Percentiles rank a stretch among this genome's conserved stretches.
Evolutionary conservation across 2,888 invertebrate species (phyloP).

Genomic region (Phyllotreta striolata): DNA sequence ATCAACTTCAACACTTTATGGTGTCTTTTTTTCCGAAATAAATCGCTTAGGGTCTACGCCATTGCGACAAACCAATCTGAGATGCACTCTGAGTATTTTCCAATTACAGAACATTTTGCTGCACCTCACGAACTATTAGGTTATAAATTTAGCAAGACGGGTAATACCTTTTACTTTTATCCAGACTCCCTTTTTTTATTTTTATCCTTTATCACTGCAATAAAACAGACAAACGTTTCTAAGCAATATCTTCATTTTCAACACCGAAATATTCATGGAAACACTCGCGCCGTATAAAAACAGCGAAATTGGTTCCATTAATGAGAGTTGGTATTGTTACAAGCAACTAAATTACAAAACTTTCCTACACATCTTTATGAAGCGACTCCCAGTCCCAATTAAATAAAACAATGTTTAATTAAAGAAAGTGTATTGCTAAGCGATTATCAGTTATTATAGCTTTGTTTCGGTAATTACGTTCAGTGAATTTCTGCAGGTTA

Average conservation of each 20-base stretch:
- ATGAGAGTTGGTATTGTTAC: no score
- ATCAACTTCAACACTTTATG: background rate
- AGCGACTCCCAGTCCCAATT: constrained; percentile 10
- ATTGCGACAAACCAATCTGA: constrained; percentile 16
- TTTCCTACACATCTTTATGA: background rate
- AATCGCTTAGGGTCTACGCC: background rate
- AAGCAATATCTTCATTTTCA: no score
- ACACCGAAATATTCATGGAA: no score
- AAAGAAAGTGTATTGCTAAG: constrained; percentile 23
- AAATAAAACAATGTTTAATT: constrained; percentile 25
- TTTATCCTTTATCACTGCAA: constrained; percentile 9
- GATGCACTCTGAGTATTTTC: constrained; percentile 31
- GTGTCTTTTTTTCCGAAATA: background rate
- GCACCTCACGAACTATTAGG: constrained; percentile 31
- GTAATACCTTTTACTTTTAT: constrained; percentile 26
- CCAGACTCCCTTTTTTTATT: constrained; percentile 18
- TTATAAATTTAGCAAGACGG: constrained; percentile 25
- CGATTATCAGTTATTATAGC: constrained; percentile 38
- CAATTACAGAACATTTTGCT: constrained; percentile 31
- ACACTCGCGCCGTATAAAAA: no score
- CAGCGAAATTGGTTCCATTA: no score
- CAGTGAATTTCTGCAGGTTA: constrained; percentile 36
- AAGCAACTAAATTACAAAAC: background rate
- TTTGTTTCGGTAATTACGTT: constrained; percentile 37
- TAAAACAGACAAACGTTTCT: constrained; percentile 2